Percentiles rank a stretch among this genome's conserved stretches.
Conservation (phyloP, 2,888 invertebrate species). For the Philhelius pedissequus region DNA sequence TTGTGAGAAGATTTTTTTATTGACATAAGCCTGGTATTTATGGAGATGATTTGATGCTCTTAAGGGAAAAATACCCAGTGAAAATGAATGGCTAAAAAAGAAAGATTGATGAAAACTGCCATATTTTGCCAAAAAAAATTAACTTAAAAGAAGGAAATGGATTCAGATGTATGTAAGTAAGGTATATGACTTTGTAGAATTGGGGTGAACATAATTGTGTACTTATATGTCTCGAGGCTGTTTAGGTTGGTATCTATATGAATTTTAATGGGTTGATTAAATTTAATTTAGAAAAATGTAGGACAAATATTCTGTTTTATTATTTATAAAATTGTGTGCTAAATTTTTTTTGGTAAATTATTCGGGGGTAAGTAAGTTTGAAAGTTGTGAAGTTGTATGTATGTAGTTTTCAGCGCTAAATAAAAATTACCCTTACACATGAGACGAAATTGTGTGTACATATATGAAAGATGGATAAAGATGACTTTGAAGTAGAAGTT, state of each 20-base stretch:
- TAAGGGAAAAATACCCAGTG: neutral
- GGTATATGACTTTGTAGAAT: neutral
- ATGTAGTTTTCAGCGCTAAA: no score
- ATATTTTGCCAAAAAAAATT: neutral
- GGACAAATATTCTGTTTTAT: neutral
- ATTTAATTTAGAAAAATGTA: neutral
- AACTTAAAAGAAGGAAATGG: neutral
- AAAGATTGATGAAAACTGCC: slow-evolving; percentile 42
- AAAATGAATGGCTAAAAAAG: slow-evolving; percentile 21
- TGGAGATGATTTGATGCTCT: slow-evolving; percentile 48
- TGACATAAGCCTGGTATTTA: slow-evolving; percentile 59
- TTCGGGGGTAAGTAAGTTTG: no score
- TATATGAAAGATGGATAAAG: no score
- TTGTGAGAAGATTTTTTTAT: slow-evolving; percentile 9
- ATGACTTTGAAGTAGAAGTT: no score
- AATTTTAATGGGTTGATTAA: neutral
- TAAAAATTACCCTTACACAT: no score
- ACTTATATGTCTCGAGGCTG: neutral
- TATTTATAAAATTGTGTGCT: neutral
- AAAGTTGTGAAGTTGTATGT: no score
- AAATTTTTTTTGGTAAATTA: neutral
- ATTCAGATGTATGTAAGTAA: neutral
- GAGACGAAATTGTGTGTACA: no score
- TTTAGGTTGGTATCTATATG: neutral
- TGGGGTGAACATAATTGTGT: neutral